Percentiles rank a stretch among this genome's conserved stretches.
phyloP scores from a whole-genome alignment of 2,113 vertebrate species.

The Gobiocypris rarus region DNA sequence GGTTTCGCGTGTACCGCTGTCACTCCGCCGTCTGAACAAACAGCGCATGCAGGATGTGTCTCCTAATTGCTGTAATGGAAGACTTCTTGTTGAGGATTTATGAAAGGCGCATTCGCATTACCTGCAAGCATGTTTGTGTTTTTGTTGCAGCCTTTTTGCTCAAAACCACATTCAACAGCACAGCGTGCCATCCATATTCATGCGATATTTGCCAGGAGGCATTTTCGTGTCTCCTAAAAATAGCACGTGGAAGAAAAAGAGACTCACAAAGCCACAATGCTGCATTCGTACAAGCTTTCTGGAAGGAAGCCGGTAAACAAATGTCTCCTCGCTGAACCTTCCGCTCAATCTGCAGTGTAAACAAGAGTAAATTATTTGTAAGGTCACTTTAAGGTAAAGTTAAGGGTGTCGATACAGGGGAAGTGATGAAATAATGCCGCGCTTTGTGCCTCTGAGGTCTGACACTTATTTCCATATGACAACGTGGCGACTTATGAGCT shows the following conservation, averaged over 20 bases:
- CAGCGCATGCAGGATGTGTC: neutral
- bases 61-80: constrained; percentile 49
- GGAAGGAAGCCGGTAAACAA: constrained; percentile 71
- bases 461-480: constrained; percentile 34
- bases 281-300: constrained; percentile 65
- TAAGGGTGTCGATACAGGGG: constrained; percentile 33
- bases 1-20: constrained; percentile 18
- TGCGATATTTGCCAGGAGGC: constrained; percentile 79
- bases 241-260: constrained; percentile 76
- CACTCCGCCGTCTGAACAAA: constrained; percentile 7
- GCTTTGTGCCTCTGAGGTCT: constrained; percentile 15
- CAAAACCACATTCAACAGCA: constrained; percentile 71
- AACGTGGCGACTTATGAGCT: constrained; percentile 12
- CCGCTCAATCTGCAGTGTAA: constrained; percentile 57
- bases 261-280: constrained; percentile 69
- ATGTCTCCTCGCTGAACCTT: constrained; percentile 57
- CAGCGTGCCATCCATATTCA: constrained; percentile 80
- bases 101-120: constrained; percentile 52
- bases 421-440: neutral
- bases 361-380: constrained; percentile 64
- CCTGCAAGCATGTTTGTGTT: constrained; percentile 61
- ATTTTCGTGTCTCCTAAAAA: constrained; percentile 81
- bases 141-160: constrained; percentile 67
- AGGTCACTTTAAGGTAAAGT: constrained; percentile 54
- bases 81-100: constrained; percentile 5